Percentiles rank a stretch among this genome's conserved stretches.
phyloP scores from a whole-genome alignment of 1,140 invertebrate genomes.

The Portunus trituberculatus region DNA sequence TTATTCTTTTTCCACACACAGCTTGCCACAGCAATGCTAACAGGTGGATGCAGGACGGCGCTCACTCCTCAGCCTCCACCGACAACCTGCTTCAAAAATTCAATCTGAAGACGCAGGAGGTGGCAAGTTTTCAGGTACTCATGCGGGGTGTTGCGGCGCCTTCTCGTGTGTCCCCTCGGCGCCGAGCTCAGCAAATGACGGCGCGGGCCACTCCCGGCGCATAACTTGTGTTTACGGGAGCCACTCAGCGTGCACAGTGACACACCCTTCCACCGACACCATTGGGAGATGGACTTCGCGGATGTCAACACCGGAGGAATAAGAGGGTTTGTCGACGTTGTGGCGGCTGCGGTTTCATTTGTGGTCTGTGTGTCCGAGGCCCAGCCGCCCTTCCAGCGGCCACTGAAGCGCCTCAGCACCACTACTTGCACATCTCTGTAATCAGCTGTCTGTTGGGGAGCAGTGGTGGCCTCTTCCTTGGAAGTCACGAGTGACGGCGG shows the following conservation, averaged over 20 bases:
- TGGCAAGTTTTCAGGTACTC: slow-evolving; percentile 72
- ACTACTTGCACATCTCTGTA: too few species aligned
- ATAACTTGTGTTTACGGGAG: slow-evolving; percentile 57
- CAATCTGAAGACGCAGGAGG: slow-evolving; percentile 16
- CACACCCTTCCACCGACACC: slow-evolving; percentile 67
- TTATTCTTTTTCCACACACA: neutral
- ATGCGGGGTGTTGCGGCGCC: slow-evolving; percentile 67
- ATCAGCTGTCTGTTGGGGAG: too few species aligned
- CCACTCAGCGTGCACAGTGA: slow-evolving; percentile 73
- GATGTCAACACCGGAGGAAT: slow-evolving; percentile 72
- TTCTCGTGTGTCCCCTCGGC: slow-evolving; percentile 71
- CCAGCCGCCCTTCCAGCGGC: slow-evolving; percentile 37
- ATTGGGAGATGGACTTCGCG: slow-evolving; percentile 73
- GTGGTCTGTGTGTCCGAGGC: slow-evolving; percentile 49
- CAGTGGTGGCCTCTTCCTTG: neutral
- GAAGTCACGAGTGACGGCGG: neutral
- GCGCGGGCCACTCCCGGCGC: slow-evolving; percentile 67
- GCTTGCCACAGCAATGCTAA: neutral
- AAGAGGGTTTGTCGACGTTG: slow-evolving; percentile 68
- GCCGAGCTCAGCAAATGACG: slow-evolving; percentile 72
- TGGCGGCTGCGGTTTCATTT: slow-evolving; percentile 71
- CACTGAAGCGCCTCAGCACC: slow-evolving; percentile 42
- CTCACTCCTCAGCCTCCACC: neutral
- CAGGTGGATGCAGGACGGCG: neutral
- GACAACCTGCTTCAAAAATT: neutral